Evolutionary conservation across 2,888 invertebrate genomes (phyloP).

Genomic region (Heliconius ismenius): DNA sequence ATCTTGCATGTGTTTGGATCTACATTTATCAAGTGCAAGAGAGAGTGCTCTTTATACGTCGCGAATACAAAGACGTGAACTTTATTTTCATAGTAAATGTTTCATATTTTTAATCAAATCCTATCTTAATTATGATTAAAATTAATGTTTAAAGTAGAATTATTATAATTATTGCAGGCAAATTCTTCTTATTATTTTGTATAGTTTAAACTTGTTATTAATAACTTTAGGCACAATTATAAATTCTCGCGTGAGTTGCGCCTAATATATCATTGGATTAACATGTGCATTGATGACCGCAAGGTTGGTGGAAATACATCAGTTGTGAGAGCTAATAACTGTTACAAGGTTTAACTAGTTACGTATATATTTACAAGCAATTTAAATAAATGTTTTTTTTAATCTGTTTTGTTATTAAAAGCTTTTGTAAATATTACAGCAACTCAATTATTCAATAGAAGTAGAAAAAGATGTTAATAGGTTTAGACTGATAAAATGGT

Average conservation of each 20-base stretch:
- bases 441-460: not conserved
- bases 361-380: slow-evolving; percentile 9
- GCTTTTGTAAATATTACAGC: slow-evolving; percentile 11
- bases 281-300: slow-evolving; percentile 28
- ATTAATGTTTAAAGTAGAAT: not conserved
- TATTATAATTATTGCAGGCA: not conserved
- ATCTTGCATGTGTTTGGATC: not conserved
- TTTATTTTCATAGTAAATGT: not conserved
- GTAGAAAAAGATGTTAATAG: not conserved
- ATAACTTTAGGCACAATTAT: not conserved
- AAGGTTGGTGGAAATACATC: slow-evolving; percentile 29
- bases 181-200: not conserved
- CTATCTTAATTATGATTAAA: not conserved
- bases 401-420: not conserved
- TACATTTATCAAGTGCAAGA: not conserved
- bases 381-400: not conserved
- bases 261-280: slow-evolving; percentile 30
- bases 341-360: slow-evolving; percentile 27
- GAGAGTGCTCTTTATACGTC: not conserved
- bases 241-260: slow-evolving; percentile 24
- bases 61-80: not conserved
- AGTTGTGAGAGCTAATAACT: slow-evolving; percentile 25
- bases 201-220: not conserved
- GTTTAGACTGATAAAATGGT: not conserved
- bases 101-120: not conserved